Conservation (phyloP, 2,888 invertebrate genomes). For the Schizotus pectinicornis region DNA sequence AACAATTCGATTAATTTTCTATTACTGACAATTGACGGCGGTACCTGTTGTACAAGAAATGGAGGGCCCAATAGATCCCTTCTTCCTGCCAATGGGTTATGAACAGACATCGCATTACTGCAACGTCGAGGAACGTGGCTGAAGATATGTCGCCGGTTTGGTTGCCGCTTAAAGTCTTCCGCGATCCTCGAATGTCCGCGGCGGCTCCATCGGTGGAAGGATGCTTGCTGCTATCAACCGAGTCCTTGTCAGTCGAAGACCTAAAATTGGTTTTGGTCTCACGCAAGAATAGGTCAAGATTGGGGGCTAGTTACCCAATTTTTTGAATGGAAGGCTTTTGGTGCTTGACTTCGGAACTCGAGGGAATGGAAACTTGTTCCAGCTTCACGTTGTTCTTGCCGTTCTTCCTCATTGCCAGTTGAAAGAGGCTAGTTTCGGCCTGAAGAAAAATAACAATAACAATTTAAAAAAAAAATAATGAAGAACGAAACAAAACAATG, state of each 20-base stretch:
- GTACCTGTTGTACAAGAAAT: slow-evolving; percentile 88
- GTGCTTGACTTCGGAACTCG: slow-evolving; percentile 54
- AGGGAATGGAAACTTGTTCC: slow-evolving; percentile 60
- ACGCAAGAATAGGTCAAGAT: too few species aligned
- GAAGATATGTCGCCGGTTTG: slow-evolving; percentile 68
- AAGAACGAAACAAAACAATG: too few species aligned
- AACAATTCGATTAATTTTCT: slow-evolving; percentile 39
- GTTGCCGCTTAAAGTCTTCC: slow-evolving; percentile 40
- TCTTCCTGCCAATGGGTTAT: slow-evolving; percentile 98
- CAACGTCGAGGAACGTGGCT: slow-evolving; percentile 96
- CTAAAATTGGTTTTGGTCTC: slow-evolving; percentile 44
- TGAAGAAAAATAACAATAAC: too few species aligned
- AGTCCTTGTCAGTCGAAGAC: slow-evolving; percentile 78
- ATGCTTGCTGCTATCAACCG: slow-evolving; percentile 66
- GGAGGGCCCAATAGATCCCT: slow-evolving; percentile 96
- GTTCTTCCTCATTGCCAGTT: slow-evolving; percentile 63
- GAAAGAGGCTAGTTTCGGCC: slow-evolving; percentile 82
- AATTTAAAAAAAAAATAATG: too few species aligned
- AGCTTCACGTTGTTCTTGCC: slow-evolving; percentile 60
- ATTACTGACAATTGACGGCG: not conserved
- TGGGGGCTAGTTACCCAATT: slow-evolving; percentile 66
- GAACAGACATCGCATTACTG: slow-evolving; percentile 93
- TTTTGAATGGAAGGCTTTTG: slow-evolving; percentile 65
- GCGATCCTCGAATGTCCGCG: slow-evolving; percentile 41
- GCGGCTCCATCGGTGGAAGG: slow-evolving; percentile 45